Evolutionary conservation across 2,888 invertebrate species (phyloP).

Genomic region (Tipula vernalis): DNA sequence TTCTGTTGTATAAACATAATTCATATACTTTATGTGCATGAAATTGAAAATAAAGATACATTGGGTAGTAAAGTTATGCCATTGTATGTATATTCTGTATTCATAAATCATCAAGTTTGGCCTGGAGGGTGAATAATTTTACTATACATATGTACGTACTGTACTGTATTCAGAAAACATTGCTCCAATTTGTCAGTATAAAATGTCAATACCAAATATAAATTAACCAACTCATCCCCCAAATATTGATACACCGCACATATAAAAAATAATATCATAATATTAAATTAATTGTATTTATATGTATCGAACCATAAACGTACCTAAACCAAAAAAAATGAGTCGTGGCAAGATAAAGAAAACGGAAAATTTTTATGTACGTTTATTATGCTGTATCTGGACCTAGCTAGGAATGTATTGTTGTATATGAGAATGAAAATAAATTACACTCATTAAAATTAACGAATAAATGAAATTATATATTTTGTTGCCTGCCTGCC

Average conservation of each 20-base stretch:
- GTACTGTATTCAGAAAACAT: neutral
- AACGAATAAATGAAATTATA: constrained; percentile 11
- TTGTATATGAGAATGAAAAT: constrained; percentile 7
- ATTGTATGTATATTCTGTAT: neutral
- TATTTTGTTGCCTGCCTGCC: neutral
- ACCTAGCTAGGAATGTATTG: neutral
- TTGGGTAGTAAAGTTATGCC: neutral
- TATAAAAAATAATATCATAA: neutral
- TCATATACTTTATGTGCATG: neutral
- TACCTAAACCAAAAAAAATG: neutral
- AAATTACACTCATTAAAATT: constrained; percentile 10
- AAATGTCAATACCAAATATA: neutral
- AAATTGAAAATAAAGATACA: neutral
- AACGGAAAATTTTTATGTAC: neutral
- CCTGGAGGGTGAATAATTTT: neutral
- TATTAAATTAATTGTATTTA: neutral
- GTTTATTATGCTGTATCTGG: neutral
- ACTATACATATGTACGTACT: neutral
- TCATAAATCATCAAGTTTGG: neutral
- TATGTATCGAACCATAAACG: neutral
- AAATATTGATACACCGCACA: neutral
- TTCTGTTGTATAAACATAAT: neutral
- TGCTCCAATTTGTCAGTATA: neutral
- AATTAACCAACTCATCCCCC: neutral
- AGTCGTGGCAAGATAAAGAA: neutral